Evolutionary conservation across 2,888 invertebrate genomes (phyloP), one percentile per base, ranked within the genome.

Genomic region (Drosophila putrida): DNA sequence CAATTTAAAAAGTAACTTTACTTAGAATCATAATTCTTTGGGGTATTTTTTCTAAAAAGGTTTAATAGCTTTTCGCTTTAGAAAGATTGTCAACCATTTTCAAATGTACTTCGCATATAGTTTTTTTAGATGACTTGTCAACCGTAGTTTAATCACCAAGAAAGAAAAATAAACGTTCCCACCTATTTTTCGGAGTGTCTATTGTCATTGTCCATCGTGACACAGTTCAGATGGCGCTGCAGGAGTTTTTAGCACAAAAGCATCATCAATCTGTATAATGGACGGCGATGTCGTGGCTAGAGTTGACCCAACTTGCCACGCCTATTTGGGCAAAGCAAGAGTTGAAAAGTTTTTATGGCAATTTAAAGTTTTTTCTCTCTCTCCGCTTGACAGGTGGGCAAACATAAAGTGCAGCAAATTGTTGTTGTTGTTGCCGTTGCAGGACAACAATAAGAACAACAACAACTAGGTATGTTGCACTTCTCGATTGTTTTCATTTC

Each of bases 191-290:
- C 51, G 51, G 28, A 33, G 36, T 36, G 11, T 53, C 27, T 6
- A 20, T 47, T 49, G 39, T 36, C 49, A 61, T 50, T 66, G 57
- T 51, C 47, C 49, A 41, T 28, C 71, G 50, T 79, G 85, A 82
- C 81, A 79, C 68, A 77, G 58, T 82, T 84, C 47, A 64, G 49
- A 38, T 63, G 62, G 46, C 47, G 51, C 49, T 53, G 2, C 43
- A 33, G 43, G 38, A 6, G 44, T 36, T 41, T 54, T 54, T 15
- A 57, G 51, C 31, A 53, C 63, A 71, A 64, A 44, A 57, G 58
- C 65, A 54, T 62, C 81, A 76, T 81, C 82, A 79, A 79, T 82
- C 65, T 66, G 61, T 47, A 54, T 80, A 85, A 80, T 82, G 80
- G 67, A 51, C 51, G 69, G 58, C 41, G 64, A 63, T 67, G 61